Evolutionary conservation across 2,797 vertebrate genomes (phyloP).

Genomic region (Liasis olivaceus): DNA sequence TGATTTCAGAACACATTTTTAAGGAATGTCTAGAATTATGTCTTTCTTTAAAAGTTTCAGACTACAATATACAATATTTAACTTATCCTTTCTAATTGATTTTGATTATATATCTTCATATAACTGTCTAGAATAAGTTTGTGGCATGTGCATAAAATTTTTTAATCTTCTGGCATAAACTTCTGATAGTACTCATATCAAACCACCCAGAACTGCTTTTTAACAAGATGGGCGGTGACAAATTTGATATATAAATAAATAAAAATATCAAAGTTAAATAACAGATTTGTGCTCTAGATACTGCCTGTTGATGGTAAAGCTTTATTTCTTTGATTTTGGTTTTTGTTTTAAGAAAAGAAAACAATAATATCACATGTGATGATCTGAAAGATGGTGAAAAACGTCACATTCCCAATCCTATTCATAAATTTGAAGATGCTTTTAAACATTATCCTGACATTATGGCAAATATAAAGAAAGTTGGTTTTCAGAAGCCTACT

Average conservation of each 20-base stretch:
- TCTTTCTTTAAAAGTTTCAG: neutral
- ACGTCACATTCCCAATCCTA: conserved; percentile 85
- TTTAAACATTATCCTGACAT: conserved; percentile 86
- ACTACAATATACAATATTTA: neutral
- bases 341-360: conserved; percentile 83
- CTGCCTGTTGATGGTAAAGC: conserved; percentile 10
- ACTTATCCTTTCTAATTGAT: neutral
- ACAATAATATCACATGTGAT: conserved; percentile 90
- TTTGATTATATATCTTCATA: neutral
- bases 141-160: neutral
- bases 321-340: conserved; percentile 14
- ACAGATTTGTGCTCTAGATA: neutral
- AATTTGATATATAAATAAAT: no score
- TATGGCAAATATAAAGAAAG: conserved; percentile 86
- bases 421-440: conserved; percentile 86
- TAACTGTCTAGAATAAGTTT: neutral
- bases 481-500: conserved; percentile 89
- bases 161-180: neutral
- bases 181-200: neutral
- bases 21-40: neutral
- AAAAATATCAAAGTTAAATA: neutral
- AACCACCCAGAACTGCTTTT: neutral
- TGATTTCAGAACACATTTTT: neutral
- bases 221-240: no score
- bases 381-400: conserved; percentile 85